Evolutionary conservation across 2,113 vertebrate genomes (phyloP).

Genomic region (Antennarius striatus): DNA sequence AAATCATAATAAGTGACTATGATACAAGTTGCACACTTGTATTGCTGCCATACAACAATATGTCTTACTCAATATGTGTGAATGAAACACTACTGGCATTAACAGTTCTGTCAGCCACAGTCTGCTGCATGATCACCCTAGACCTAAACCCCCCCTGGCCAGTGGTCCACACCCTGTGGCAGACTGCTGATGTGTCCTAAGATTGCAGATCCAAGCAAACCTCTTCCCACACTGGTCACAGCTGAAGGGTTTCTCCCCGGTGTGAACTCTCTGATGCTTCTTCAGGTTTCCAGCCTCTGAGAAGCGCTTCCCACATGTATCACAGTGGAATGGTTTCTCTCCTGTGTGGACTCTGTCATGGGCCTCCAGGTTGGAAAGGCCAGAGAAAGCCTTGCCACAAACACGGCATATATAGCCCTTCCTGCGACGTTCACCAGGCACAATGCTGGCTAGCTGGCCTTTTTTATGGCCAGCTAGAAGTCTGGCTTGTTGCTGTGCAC

Average conservation of each 20-base stretch:
- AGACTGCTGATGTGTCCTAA: slow-evolving; percentile 76
- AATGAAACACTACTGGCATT: background rate
- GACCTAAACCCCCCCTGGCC: background rate
- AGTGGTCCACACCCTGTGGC: slow-evolving; percentile 56
- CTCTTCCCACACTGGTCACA: slow-evolving; percentile 72
- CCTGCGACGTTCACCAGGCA: slow-evolving; percentile 29
- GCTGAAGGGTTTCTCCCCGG: slow-evolving; percentile 75
- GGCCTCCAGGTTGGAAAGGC: slow-evolving; percentile 72
- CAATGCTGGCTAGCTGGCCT: rapidly evolving
- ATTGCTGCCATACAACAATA: background rate
- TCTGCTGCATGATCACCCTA: slow-evolving; percentile 4
- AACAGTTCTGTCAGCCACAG: background rate
- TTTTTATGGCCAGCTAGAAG: background rate
- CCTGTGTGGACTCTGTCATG: slow-evolving; percentile 78
- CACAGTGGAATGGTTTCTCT: slow-evolving; percentile 74
- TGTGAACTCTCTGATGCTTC: slow-evolving; percentile 79
- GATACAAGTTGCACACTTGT: background rate
- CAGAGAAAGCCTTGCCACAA: slow-evolving; percentile 74
- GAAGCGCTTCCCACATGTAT: slow-evolving; percentile 74
- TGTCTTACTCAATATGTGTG: background rate
- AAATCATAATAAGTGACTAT: background rate
- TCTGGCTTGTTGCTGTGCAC: slow-evolving; percentile 8
- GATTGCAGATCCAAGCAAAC: slow-evolving; percentile 79
- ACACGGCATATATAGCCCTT: slow-evolving; percentile 65
- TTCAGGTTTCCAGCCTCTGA: slow-evolving; percentile 79